A percentile compares a stretch with the other conserved stretches of the same genome.
These are phyloP conservation scores for Rhyzopertha dominica DNA, from an alignment of 1,140 invertebrate species.

Conservation along the genomic window DNA sequence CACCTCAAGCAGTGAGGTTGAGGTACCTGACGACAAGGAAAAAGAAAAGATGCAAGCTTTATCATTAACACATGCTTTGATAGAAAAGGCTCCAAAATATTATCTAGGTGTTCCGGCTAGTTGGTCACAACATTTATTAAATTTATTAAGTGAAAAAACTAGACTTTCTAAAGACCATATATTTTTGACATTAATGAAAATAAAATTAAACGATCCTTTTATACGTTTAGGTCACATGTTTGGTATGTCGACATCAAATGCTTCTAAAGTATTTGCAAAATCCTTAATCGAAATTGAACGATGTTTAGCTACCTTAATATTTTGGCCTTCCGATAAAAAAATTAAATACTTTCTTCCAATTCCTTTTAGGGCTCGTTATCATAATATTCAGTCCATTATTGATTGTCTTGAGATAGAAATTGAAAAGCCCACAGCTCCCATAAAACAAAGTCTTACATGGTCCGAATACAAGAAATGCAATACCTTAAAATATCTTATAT, in stretches of 20 bases:
- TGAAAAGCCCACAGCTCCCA: slow-evolving; percentile 30
- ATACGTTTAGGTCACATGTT: slow-evolving; percentile 14
- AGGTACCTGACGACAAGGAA: too few species aligned
- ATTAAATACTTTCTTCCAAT: slow-evolving; percentile 23
- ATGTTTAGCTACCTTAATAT: slow-evolving; percentile 9
- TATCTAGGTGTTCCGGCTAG: too few species aligned
- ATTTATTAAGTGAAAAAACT: too few species aligned
- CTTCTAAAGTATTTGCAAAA: slow-evolving; percentile 19
- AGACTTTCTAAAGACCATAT: too few species aligned
- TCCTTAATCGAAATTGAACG: slow-evolving; percentile 12
- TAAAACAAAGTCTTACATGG: slow-evolving; percentile 34
- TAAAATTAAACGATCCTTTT: slow-evolving; percentile 12
- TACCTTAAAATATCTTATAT: slow-evolving; percentile 45
- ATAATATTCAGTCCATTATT: slow-evolving; percentile 22
- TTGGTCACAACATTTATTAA: too few species aligned
- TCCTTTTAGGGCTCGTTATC: slow-evolving; percentile 25
- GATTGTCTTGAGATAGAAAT: slow-evolving; percentile 43
- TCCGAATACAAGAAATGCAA: slow-evolving; percentile 41
- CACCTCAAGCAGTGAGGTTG: too few species aligned
- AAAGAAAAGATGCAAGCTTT: too few species aligned
- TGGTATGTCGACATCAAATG: slow-evolving; percentile 9
- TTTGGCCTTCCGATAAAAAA: slow-evolving; percentile 3
- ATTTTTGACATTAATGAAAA: slow-evolving; percentile 20
- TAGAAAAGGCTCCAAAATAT: too few species aligned
- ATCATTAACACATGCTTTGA: too few species aligned